A percentile compares a stretch with the other conserved stretches of the same genome.
Conservation (phyloP, 2,113 vertebrate species). For the Lontra canadensis region DNA sequence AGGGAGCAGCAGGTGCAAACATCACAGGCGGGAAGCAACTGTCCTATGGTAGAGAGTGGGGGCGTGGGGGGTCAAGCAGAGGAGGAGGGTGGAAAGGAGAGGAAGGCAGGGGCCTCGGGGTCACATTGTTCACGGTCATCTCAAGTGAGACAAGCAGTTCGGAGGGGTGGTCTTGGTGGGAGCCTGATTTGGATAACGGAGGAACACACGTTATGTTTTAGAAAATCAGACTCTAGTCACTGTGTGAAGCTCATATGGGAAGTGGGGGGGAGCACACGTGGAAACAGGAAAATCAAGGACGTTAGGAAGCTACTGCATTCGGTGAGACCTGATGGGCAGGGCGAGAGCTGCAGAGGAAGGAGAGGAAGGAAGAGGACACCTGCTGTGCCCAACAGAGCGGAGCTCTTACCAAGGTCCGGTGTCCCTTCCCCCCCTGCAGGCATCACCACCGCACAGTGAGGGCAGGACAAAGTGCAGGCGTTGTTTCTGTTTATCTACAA, state of each 20-base stretch:
- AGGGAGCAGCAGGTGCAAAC: neutral
- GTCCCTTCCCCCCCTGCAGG: neutral
- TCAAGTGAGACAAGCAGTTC: neutral
- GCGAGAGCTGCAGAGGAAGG: no score
- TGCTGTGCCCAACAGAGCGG: neutral
- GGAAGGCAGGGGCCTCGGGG: neutral
- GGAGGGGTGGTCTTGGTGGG: neutral
- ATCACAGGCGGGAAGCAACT: neutral
- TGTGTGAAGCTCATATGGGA: neutral
- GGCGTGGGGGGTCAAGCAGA: neutral
- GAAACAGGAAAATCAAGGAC: neutral
- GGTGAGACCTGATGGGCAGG: neutral
- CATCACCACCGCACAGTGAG: neutral
- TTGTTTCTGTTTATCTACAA: neutral
- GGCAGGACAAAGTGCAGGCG: neutral
- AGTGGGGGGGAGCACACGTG: neutral
- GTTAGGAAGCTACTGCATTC: neutral
- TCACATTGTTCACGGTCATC: neutral
- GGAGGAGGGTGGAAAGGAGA: neutral
- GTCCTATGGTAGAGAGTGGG: neutral
- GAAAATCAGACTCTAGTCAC: neutral
- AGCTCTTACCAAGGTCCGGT: neutral
- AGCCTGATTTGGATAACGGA: neutral
- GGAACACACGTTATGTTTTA: neutral
- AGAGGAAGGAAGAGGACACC: neutral